Conservation (phyloP, 2,113 vertebrate genomes). For the Corydoras maculifer region DNA sequence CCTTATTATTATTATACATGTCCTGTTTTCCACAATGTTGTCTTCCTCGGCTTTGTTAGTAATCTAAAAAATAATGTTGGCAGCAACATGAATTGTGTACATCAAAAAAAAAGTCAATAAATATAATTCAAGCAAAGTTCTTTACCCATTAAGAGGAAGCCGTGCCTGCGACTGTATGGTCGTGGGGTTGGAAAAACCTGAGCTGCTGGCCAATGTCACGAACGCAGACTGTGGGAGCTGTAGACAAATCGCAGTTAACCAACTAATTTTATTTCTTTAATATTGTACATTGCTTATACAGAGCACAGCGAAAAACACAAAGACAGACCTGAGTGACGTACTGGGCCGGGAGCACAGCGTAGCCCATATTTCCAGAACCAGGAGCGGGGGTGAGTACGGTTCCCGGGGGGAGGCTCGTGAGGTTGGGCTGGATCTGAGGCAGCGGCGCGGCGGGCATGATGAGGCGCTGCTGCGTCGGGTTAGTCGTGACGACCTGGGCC, state of each 20-base stretch:
- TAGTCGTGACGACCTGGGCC: constrained; percentile 82
- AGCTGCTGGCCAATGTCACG: constrained; percentile 87
- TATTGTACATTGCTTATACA: no score
- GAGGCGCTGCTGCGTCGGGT: constrained; percentile 87
- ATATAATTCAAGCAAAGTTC: no score
- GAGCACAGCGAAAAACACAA: neutral
- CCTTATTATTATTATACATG: no score
- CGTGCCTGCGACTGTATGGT: constrained; percentile 86
- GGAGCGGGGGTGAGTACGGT: constrained; percentile 89
- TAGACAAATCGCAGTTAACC: constrained; percentile 19
- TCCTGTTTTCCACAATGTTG: no score
- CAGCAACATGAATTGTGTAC: no score
- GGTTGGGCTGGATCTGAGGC: constrained; percentile 93
- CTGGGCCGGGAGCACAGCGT: constrained; percentile 90
- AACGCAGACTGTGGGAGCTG: constrained; percentile 86
- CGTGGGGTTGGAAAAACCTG: constrained; percentile 73
- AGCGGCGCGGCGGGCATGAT: constrained; percentile 97
- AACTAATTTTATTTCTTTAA: no score
- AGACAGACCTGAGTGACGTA: constrained; percentile 87
- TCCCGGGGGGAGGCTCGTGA: constrained; percentile 89
- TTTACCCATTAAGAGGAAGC: constrained; percentile 87
- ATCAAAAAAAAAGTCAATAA: no score
- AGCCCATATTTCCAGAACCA: constrained; percentile 83
- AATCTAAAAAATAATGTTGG: no score
- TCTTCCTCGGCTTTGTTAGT: no score